Base-by-base conservation (phyloP, 2,113 vertebrate genomes). In the Desmodus rotundus region DNA sequence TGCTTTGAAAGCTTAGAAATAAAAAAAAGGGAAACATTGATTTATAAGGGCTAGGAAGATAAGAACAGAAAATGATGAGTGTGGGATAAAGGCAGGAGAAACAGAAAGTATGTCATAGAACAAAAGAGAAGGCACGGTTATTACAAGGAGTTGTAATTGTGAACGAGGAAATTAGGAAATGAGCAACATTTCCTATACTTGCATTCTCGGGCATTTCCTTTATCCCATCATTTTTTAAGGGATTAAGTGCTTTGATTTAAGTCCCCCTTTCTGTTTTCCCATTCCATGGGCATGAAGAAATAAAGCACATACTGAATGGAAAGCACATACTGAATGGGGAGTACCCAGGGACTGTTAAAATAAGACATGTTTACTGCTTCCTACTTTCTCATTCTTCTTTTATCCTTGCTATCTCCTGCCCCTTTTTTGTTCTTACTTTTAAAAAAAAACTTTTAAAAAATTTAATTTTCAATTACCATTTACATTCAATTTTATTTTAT, bases 161-260 rank as follows among this genome's bases (percentile, higher is more conserved):
- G 73, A 70, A 20, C 36, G 41, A 82, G 77, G 43, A 73, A 76
- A 61, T 83, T n/a, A 91, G 67, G 89, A 94, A 92, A 95, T 47
- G 92, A 86, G 33, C 24, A 38, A 24, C n/a, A 43, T 38, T 70
- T 73, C 54, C 93, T 36, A 45, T 33, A 80, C 93, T 89, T 92
- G 47, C 36, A 31, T 92, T 95, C 54, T 91, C 63, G 80, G 87
- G 88, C 80, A 83, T 91, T 95, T 97, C 92, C 90, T 92, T 84
- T 31, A 33, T 56, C 68, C 70, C 47, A 8, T 78, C 67, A 52
- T 85, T 72, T 72, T 76, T 65, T 0, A 3, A 16, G 67, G 87
- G 20, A 80, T 78, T 73, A 15, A 22, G 16, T 85, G 47, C 77
- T 92, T 95, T 83, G 58, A 56, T 89, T 80, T 61, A 93, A 95